Evolutionary conservation across 2,888 invertebrate species (phyloP), one percentile per base, ranked within the genome.

Genomic region (Drosophila anomalata): DNA sequence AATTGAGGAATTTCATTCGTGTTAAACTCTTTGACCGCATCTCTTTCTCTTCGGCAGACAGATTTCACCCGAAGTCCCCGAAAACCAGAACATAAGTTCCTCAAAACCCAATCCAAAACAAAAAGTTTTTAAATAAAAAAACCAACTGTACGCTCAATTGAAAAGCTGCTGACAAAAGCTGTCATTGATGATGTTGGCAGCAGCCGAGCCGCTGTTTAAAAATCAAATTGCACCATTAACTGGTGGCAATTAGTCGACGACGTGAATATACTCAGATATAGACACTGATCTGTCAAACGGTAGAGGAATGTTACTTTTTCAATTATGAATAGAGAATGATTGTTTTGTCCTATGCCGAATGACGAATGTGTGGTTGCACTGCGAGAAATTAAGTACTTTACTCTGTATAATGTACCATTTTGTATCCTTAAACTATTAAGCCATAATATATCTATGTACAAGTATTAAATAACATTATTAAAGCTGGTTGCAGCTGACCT

Each of bases 11-110:
- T 71, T 78, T 76, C 59, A 83, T 80, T 83, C 83, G 81, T 79
- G 80, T 83, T 86, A 86, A 86, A 88, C 87, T 88, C 87, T 88
- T 80, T 83, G 78, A 86, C 85, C 85, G 74, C 85, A 86, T 78
- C 78, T 79, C 75, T 58, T 77, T 72, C 69, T 63, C 54, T 47
- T 24, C 36, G n/a, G 24, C 57, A 26, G 17, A 20, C 69, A 67
- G 78, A 86, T 86, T 83, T 86, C 81, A 78, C 78, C 69, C 52
- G 61, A 22, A 20, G 46, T 36, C 53, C 31, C 53, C 47, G 6
- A 50, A 36, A 60, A 54, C 47, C 51, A 54, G 59, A 58, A 69
- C 47, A 22, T 5, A 52, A 57, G n/a, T 50, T 20, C 39, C 44
- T 31, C 33, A 24, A 26, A 56, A 12, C 48, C 46, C 20, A 36